Evolutionary conservation across 2,113 vertebrate species (phyloP).

Genomic region (Neofelis nebulosa): DNA sequence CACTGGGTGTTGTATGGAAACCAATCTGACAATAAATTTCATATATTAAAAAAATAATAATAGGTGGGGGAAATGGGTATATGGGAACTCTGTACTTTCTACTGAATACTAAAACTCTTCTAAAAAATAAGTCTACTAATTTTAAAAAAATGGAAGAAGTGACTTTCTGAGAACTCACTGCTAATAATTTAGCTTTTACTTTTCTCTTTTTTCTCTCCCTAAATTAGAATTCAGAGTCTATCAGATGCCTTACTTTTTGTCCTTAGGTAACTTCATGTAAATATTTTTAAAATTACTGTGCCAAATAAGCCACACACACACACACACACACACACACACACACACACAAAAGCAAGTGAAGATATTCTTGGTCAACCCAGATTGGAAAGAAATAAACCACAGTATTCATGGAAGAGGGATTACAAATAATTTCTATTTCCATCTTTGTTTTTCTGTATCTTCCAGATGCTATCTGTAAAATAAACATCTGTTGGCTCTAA

Average conservation of each 20-base stretch:
- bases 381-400: neutral
- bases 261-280: neutral
- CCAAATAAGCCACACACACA: neutral
- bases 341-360: neutral
- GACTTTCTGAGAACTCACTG: neutral
- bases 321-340: too few species aligned
- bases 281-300: neutral
- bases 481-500: neutral
- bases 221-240: neutral
- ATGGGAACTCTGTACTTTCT: neutral
- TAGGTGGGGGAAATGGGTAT: neutral
- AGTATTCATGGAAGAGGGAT: neutral
- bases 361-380: neutral
- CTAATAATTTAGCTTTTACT: neutral
- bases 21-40: too few species aligned
- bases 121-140: neutral
- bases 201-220: neutral
- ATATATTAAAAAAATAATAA: too few species aligned
- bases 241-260: constrained; percentile 1
- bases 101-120: neutral
- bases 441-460: constrained; percentile 28
- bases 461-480: constrained; percentile 8
- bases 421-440: neutral
- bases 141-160: neutral
- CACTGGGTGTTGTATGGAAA: too few species aligned